phyloP scores from a whole-genome alignment of 2,888 invertebrate genomes.

The Aphidoletes aphidimyza region DNA sequence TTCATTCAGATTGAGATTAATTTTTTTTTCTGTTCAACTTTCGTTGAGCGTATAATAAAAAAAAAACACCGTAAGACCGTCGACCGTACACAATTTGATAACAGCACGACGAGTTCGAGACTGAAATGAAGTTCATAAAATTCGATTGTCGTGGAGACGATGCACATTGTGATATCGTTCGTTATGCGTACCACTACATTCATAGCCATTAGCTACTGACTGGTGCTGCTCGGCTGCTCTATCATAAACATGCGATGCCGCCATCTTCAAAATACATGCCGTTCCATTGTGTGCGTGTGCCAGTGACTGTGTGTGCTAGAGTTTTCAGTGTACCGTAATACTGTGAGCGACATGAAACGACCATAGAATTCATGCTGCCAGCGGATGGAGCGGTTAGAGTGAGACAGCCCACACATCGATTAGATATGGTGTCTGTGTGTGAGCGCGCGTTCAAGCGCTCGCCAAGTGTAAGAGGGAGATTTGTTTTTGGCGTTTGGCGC shows the following conservation, averaged over 20 bases:
- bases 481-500: slow-evolving; percentile 40
- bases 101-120: slow-evolving; percentile 52
- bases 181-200: background rate
- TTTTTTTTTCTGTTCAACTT: background rate
- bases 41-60: background rate
- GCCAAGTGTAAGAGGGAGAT: slow-evolving; percentile 41
- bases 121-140: slow-evolving; percentile 52
- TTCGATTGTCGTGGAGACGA: slow-evolving; percentile 52
- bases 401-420: background rate
- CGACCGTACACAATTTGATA: slow-evolving; percentile 49
- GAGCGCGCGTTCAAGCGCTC: background rate
- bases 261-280: slow-evolving; percentile 28
- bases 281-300: background rate
- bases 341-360: background rate
- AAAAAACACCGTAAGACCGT: slow-evolving; percentile 36
- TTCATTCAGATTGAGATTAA: background rate
- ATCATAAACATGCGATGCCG: slow-evolving; percentile 22
- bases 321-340: background rate
- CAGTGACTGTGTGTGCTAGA: background rate
- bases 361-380: background rate
- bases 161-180: slow-evolving; percentile 53
- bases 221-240: background rate
- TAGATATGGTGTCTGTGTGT: background rate
- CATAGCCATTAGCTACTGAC: background rate
- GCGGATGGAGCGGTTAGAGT: background rate